These are phyloP conservation scores for Barnardius zonarius DNA, from an alignment of 2,113 vertebrate species.

Conservation along the genomic window DNA sequence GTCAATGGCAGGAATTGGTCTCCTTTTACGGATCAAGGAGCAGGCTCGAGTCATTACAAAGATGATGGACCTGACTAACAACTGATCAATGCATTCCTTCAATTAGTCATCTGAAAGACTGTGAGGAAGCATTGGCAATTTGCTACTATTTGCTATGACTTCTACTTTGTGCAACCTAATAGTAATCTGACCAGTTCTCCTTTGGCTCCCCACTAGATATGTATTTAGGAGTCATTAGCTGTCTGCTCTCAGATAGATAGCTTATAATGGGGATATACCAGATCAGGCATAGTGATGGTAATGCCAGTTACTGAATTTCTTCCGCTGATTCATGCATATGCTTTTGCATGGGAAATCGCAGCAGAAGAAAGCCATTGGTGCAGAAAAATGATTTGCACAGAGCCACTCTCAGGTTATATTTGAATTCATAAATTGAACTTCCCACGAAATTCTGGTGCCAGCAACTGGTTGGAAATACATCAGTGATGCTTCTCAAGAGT, in stretches of 20 bases:
- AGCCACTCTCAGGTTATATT: neutral
- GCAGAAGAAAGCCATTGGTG: neutral
- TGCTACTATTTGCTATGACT: neutral
- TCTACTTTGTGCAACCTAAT: neutral
- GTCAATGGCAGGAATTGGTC: neutral
- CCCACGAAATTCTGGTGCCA: neutral
- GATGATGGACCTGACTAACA: neutral
- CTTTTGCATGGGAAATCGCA: neutral
- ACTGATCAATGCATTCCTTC: neutral
- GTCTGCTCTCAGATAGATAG: neutral
- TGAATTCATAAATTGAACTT: neutral
- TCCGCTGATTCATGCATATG: neutral
- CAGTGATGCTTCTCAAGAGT: neutral
- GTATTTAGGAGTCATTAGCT: neutral
- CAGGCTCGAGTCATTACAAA: neutral
- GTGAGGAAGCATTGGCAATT: neutral
- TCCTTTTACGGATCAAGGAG: neutral
- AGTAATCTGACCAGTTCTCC: neutral
- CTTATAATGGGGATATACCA: neutral
- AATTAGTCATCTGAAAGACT: neutral
- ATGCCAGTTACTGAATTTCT: neutral
- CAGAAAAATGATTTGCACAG: neutral
- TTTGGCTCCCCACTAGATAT: neutral
- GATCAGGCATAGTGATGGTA: neutral
- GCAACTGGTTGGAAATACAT: neutral